Percentiles rank a stretch among this genome's conserved stretches.
Evolutionary conservation across 1,140 invertebrate genomes (phyloP).

Genomic region (Achroia grisella): DNA sequence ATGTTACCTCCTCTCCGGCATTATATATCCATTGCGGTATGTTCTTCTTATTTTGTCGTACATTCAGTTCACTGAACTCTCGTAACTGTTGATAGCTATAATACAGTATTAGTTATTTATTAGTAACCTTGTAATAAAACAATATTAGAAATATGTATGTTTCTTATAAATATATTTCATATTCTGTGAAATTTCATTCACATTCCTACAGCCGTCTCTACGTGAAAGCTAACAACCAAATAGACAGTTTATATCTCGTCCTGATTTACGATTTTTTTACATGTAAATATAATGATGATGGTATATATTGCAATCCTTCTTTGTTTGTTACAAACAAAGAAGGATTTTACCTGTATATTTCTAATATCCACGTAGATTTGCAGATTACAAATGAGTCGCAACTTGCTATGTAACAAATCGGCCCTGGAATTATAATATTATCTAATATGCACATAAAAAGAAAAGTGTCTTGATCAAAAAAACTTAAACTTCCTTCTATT

Average conservation of each 20-base stretch:
- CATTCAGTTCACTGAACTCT: conserved; percentile 70
- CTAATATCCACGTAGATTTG: conserved; percentile 82
- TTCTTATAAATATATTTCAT: background rate
- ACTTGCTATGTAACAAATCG: conserved; percentile 82
- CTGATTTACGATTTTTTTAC: too few species aligned
- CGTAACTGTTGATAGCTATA: conserved; percentile 78
- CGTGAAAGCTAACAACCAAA: too few species aligned
- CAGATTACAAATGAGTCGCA: conserved; percentile 87
- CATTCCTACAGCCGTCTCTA: too few species aligned
- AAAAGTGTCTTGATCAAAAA: conserved; percentile 92
- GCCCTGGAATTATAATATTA: conserved; percentile 85
- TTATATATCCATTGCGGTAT: conserved; percentile 84
- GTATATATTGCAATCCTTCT: background rate
- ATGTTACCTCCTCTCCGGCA: conserved; percentile 83
- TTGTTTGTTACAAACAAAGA: background rate
- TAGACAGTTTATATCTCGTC: too few species aligned
- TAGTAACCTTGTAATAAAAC: too few species aligned
- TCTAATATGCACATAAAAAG: conserved; percentile 84
- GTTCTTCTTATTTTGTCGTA: conserved; percentile 72
- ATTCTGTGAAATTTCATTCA: too few species aligned
- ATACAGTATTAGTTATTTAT: conserved; percentile 4
- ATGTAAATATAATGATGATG: too few species aligned
- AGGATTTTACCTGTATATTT: conserved; percentile 83
- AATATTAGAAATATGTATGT: background rate
- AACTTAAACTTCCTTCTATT: conserved; percentile 86